Base-by-base conservation (phyloP, 1,140 invertebrate genomes). In the Carcinoscorpius rotundicauda region DNA sequence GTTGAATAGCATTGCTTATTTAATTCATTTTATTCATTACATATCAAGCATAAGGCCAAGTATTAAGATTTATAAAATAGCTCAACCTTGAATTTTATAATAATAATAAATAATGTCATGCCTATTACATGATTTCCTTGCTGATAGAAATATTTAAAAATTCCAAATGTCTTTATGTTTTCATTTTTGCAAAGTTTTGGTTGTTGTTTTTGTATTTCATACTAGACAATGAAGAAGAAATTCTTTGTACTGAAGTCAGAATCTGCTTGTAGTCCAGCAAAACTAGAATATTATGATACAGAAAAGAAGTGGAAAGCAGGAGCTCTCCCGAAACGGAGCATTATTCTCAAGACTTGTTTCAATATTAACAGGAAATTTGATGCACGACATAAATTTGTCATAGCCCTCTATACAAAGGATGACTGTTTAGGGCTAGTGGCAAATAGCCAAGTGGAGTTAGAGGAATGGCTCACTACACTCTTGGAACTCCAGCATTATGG, bases 271-370 rank as follows among this genome's bases (percentile, higher is more conserved):
- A 81, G 81, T 64, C 84, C 86, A 1, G 87, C 91, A 2, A 82
- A 89, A 53, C 78, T 97, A 62, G 91, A 95, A 77, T 97, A 96
- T 77, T 94, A 93, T 77, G 92, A 95, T 73, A 87, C 80, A 60
- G 92, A 94, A 77, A 93, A 92, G 76, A 96, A 95, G 76, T 96
- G 85, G 76, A 81, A 84, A 61, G 78, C 80, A 56, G 83, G 84
- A 49, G 79, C 84, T 49, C 76, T 78, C 49, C 86, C 91, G 4
- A 91, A 93, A 74, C 83, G 89, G 57, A 83, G 83, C 61, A 87
- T 96, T 62, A 77, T 84, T 10, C 78, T 96, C 58, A 87, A 88
- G 74, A 86, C 83, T 60, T 95, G 92, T 76, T 94, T 94, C 77
- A 93, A 93, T 75, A 94, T 96, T 64, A 85, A 84, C 69, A 79